A percentile compares a stretch with the other conserved stretches of the same genome.
phyloP scores from a whole-genome alignment of 2,113 vertebrate genomes.

The Alces alces region DNA sequence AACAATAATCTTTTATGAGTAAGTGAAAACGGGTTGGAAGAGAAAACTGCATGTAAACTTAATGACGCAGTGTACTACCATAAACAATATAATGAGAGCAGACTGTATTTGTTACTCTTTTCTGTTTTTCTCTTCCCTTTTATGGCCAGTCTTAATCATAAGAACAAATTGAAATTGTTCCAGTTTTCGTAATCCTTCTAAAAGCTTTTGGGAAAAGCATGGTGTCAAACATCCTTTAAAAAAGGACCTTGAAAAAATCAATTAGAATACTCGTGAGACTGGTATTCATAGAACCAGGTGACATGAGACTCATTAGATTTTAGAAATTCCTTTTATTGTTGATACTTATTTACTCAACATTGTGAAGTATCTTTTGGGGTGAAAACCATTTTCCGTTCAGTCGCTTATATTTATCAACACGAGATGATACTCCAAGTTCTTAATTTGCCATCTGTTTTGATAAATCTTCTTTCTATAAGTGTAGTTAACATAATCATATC shows the following conservation, averaged over 20 bases:
- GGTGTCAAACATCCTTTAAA: neutral
- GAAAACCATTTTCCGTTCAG: neutral
- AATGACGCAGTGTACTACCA: neutral
- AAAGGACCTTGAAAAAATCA: neutral
- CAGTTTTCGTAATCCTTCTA: neutral
- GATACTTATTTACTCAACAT: neutral
- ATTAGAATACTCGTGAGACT: neutral
- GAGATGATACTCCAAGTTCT: neutral
- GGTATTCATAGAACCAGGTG: neutral
- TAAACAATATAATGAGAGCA: neutral
- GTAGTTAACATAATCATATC: neutral
- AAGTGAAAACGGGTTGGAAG: neutral
- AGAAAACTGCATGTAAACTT: neutral
- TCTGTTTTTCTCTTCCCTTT: neutral
- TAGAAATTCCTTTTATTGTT: neutral
- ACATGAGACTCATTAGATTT: neutral
- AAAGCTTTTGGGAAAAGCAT: conserved; percentile 12
- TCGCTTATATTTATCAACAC: neutral
- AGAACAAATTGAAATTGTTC: neutral
- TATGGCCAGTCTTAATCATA: neutral
- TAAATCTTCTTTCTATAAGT: neutral
- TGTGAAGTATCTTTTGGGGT: neutral
- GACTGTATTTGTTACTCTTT: neutral
- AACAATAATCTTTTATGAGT: neutral
- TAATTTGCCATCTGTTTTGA: neutral